A percentile compares a stretch with the other conserved stretches of the same genome.
Conservation (phyloP, 2,888 invertebrate genomes). For the Trissoscelio sp. region DNA sequence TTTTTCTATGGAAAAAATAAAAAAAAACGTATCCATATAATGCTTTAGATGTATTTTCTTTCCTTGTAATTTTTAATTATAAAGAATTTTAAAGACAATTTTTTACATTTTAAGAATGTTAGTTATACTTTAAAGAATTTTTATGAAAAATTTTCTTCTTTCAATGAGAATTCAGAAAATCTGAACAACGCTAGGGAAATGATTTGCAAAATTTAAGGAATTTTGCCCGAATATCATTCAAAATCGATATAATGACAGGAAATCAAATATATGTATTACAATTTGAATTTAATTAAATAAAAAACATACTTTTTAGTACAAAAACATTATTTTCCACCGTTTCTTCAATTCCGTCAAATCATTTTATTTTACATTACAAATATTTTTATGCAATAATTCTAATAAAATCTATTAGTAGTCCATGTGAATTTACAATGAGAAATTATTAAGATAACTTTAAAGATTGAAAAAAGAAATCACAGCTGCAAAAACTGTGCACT, state of each 20-base stretch:
- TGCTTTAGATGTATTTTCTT: background rate
- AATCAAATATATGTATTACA: no score
- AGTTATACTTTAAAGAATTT: background rate
- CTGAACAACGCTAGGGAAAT: background rate
- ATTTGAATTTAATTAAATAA: no score
- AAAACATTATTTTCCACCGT: no score
- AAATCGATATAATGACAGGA: background rate
- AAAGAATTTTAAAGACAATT: background rate
- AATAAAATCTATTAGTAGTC: no score
- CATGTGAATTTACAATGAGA: no score
- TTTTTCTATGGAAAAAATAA: no score
- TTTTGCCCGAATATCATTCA: background rate
- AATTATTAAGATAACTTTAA: no score
- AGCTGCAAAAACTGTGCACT: background rate
- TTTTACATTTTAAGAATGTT: background rate
- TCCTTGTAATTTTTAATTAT: background rate
- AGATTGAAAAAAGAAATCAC: background rate
- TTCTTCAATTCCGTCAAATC: no score
- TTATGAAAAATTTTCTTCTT: background rate
- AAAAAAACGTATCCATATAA: no score
- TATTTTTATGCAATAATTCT: no score
- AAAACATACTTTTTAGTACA: no score
- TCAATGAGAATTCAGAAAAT: background rate
- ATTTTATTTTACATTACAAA: no score
- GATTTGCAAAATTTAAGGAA: slow-evolving; percentile 5